Base-by-base conservation (phyloP, 2,888 invertebrate species). In the Tenthredo livida region DNA sequence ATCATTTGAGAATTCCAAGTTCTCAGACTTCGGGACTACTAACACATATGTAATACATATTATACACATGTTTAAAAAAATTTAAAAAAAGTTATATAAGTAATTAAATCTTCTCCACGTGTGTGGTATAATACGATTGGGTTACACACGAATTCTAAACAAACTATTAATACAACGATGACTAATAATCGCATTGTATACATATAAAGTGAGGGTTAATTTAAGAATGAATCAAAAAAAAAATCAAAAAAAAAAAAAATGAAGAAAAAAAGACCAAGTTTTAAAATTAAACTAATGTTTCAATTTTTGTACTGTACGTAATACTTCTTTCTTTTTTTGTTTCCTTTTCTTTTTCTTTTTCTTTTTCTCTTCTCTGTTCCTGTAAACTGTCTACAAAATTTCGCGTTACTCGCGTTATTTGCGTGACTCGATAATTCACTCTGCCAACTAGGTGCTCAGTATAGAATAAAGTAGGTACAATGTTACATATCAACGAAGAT, bases 1-100 rank as follows among this genome's bases (percentile, higher is more conserved):
- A 72, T 84, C 67, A 67, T 72, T 72, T 25, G 17, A 72, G 65
- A 70, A 70, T 84, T 70, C 37, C 6, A n/a, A 50, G 17, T 50
- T 50, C 6, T 61, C 21, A 25, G n/a, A 50, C 17, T n/a, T 50
- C 17, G 17, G 15, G 54, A n/a, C 21, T 25, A 25, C n/a, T 21
- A 1, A 61, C 7, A 7, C 9, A 7, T 21, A 9, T 58, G 7
- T 58, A 58, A 21, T 21, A 58, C 0, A n/a, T 58, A 58, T 21
- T 58, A 58, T 21, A 58, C n/a, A n/a, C n/a, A n/a, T n/a, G n/a
- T n/a, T n/a, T n/a, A n/a, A 6, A 54, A n/a, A 4, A 15, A 15
- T n/a, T n/a, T n/a, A n/a, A n/a, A 50, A 17, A 54, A n/a, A 1
- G n/a, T 54, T 47, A 15, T 47, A 47, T 3, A 1, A 54, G n/a